Base-by-base conservation (phyloP, 2,113 vertebrate species). In the Trematomus loennbergii region DNA sequence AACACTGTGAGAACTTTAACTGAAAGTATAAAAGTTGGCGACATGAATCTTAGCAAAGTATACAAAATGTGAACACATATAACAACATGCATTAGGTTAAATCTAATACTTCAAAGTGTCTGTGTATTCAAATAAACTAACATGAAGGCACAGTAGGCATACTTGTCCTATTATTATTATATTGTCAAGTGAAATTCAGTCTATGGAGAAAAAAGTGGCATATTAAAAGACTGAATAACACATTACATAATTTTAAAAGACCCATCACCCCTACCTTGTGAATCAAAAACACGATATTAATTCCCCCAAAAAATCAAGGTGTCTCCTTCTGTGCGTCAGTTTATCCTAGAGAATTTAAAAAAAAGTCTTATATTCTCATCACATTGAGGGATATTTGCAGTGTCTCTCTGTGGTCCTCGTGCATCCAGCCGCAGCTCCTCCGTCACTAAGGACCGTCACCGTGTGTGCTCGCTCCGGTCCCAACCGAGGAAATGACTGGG, bases 251-350 rank as follows among this genome's bases (percentile, higher is more conserved):
- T n/a, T n/a, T 40, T 40, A 40, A 3, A 53, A 63, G 67, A 58
- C 18, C 29, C 53, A 62, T 76, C 43, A 85, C 33, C 70, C 92
- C 86, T 93, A 93, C 92, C 91, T 93, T 91, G 78, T 61, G 25
- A 61, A 62, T 33, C 65, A 74, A 88, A 53, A 77, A 87, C 68
- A 49, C 77, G 73, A 88, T 73, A 81, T 79, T 73, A 84, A 80
- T 75, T 91, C 89, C 92, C 84, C 76, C 43, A 60, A 17, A 33
- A 53, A 60, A 20, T 72, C 78, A 67, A 63, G 33, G 64, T 85
- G 72, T 82, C 36, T 76, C 58, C 78, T 33, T 82, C 59, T 61
- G 68, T 46, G 62, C 12, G 65, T 85, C 73, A 84, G 52, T 83
- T 87, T 90, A 80, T 90, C 86, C 81, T 62, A 77, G 40, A 83